These are phyloP conservation scores for Cyphomyrus plagiostoma DNA, from an alignment of 2,113 vertebrate species.

Conservation along the genomic window DNA sequence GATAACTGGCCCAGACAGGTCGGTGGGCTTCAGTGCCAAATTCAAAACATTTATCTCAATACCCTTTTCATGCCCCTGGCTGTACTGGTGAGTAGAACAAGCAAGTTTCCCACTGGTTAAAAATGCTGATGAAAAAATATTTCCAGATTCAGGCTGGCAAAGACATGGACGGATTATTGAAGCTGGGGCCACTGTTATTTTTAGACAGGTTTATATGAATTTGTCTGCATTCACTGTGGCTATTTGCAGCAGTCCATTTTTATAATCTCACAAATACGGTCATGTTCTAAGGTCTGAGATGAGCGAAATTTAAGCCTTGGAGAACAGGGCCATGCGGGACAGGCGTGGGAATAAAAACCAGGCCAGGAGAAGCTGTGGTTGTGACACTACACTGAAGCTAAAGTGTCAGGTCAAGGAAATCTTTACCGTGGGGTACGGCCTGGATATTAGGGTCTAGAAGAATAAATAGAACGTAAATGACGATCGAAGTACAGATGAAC, in stretches of 20 bases:
- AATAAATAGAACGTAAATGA: background rate
- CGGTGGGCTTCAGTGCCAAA: background rate
- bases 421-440: background rate
- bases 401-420: background rate
- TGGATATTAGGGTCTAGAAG: background rate
- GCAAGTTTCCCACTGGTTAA: background rate
- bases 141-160: background rate
- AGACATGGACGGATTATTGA: background rate
- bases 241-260: conserved; percentile 22
- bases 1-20: background rate
- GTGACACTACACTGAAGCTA: background rate
- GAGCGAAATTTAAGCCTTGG: background rate
- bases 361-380: background rate
- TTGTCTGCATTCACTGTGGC: conserved; percentile 1
- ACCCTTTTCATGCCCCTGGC: background rate
- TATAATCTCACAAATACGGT: background rate
- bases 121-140: background rate
- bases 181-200: conserved; percentile 11
- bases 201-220: conserved; percentile 18
- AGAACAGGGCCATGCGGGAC: background rate
- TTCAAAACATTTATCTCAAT: background rate
- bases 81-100: conserved; percentile 17
- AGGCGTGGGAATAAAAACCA: background rate
- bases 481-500: background rate
- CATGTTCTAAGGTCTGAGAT: background rate